Evolutionary conservation across 2,113 vertebrate genomes (phyloP).

Genomic region (Tricholaema leucomelas): DNA sequence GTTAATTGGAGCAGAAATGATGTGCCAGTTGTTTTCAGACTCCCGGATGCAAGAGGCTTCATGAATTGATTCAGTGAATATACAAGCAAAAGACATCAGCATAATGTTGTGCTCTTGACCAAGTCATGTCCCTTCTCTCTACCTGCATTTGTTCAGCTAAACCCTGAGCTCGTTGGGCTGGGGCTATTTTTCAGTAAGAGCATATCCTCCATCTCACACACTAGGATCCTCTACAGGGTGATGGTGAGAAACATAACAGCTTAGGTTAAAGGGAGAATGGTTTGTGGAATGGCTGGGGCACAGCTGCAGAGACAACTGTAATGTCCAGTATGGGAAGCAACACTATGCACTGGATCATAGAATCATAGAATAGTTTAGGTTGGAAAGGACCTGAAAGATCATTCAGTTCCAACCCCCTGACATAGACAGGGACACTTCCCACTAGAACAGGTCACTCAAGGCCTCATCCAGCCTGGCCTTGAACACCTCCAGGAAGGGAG

Average conservation of each 20-base stretch:
- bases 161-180: not conserved
- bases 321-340: not conserved
- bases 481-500: no score
- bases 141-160: constrained; percentile 12
- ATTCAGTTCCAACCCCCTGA: no score
- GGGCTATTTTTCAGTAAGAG: not conserved
- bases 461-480: no score
- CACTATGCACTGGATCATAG: not conserved
- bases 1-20: constrained; percentile 19
- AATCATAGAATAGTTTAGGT: no score
- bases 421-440: no score
- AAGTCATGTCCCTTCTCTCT: not conserved
- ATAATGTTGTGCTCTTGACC: not conserved
- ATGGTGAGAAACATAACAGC: not conserved
- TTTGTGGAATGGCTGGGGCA: not conserved
- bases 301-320: not conserved
- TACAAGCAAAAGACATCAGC: not conserved
- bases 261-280: not conserved
- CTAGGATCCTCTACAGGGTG: not conserved
- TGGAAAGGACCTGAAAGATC: no score
- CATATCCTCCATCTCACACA: not conserved
- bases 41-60: not conserved
- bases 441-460: no score
- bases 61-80: not conserved
- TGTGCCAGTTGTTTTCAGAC: constrained; percentile 9